Evolutionary conservation across 2,797 vertebrate genomes (phyloP).

Genomic region (Tarsius wallacei): DNA sequence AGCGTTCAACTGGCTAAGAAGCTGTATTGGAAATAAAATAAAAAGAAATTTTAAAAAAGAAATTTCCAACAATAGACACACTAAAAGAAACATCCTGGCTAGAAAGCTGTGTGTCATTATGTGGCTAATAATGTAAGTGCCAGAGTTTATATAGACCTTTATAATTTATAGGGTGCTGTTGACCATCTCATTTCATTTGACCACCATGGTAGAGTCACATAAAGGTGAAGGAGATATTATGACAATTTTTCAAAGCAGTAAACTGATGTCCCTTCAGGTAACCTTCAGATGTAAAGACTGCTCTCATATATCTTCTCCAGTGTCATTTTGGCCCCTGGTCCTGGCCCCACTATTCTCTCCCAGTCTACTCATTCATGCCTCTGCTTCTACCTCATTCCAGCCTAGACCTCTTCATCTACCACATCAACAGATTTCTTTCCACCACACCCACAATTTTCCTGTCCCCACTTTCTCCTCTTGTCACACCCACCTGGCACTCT

Average conservation of each 20-base stretch:
- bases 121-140: neutral
- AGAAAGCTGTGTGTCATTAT: neutral
- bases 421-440: too few species aligned
- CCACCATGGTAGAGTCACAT: neutral
- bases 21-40: neutral
- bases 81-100: neutral
- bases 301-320: neutral
- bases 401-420: neutral
- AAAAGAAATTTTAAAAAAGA: slow-evolving; percentile 45
- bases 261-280: neutral
- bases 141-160: neutral
- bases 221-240: slow-evolving; percentile 7
- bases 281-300: neutral
- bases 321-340: neutral
- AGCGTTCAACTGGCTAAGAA: slow-evolving; percentile 14
- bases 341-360: neutral
- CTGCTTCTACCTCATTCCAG: neutral
- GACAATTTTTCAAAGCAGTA: slow-evolving; percentile 4
- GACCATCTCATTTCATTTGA: slow-evolving; percentile 37
- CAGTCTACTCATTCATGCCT: neutral
- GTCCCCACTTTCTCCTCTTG: neutral
- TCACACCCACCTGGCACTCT: neutral
- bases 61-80: slow-evolving; percentile 1
- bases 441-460: neutral
- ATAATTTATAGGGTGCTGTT: slow-evolving; percentile 18